Percentiles rank a stretch among this genome's conserved stretches.
These are phyloP conservation scores for Conistra vaccinii DNA, from an alignment of 2,888 invertebrate genomes.

Conservation along the genomic window DNA sequence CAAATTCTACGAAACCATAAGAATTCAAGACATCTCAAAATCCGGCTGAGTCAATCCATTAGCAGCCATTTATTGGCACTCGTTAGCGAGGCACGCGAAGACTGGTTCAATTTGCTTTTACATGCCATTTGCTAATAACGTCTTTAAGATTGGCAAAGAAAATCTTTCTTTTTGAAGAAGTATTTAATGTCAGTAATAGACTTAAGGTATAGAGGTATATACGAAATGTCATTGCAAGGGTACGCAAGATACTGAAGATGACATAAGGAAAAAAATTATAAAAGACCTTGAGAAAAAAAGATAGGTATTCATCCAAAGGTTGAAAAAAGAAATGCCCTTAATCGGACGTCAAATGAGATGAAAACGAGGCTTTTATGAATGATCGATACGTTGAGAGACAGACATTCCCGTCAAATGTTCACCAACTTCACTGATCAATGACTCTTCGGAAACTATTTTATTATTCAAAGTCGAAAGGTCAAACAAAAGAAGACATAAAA, in stretches of 20 bases:
- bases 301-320: neutral
- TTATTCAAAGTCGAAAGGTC: constrained; percentile 57
- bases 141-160: constrained; percentile 4
- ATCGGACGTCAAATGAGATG: neutral
- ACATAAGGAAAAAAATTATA: neutral
- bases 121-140: constrained; percentile 28
- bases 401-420: constrained; percentile 12
- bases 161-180: neutral
- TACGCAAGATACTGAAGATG: neutral
- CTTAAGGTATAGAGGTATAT: neutral
- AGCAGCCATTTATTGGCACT: constrained; percentile 45
- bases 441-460: constrained; percentile 50
- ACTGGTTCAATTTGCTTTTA: constrained; percentile 26
- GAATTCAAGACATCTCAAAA: constrained; percentile 29
- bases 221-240: neutral
- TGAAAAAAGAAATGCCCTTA: neutral
- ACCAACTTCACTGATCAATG: constrained; percentile 34
- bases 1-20: neutral
- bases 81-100: constrained; percentile 35
- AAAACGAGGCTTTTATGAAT: neutral
- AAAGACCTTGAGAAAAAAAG: neutral
- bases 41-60: constrained; percentile 23
- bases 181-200: neutral
- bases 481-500: constrained; percentile 55
- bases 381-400: constrained; percentile 15